Conservation (phyloP, 2,113 vertebrate species). For the Apaloderma vittatum region DNA sequence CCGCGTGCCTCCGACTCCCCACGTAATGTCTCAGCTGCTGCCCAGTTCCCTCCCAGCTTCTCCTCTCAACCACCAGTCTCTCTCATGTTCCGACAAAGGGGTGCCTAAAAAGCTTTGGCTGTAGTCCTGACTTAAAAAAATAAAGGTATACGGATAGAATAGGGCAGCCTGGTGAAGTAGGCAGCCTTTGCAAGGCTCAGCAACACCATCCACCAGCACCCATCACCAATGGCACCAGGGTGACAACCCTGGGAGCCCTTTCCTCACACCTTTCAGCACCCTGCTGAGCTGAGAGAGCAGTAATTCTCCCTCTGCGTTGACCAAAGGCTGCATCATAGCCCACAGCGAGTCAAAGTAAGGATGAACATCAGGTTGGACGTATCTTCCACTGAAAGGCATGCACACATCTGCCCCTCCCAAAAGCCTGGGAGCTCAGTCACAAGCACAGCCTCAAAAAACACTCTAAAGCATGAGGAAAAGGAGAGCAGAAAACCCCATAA, state of each 20-base stretch:
- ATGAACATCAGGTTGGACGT: not conserved
- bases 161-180: not conserved
- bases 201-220: not conserved
- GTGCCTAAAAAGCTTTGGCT: not conserved
- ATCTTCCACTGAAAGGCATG: not conserved
- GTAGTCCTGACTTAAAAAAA: not conserved
- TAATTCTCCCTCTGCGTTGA: not conserved
- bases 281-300: not conserved
- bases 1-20: not conserved
- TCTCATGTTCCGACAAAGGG: not conserved
- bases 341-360: not conserved
- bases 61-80: not conserved
- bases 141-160: not conserved
- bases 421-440: not conserved
- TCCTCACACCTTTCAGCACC: not conserved
- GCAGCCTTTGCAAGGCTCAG: not conserved
- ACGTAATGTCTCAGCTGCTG: not conserved
- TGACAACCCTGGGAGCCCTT: not conserved
- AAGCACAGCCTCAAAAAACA: not conserved
- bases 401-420: not conserved
- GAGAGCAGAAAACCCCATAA: not conserved
- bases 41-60: not conserved
- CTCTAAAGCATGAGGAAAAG: accelerated
- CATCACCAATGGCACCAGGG: not conserved
- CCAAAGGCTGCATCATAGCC: not conserved